A percentile compares a stretch with the other conserved stretches of the same genome.
phyloP scores from a whole-genome alignment of 2,888 invertebrate species.

The Papilio protenor region DNA sequence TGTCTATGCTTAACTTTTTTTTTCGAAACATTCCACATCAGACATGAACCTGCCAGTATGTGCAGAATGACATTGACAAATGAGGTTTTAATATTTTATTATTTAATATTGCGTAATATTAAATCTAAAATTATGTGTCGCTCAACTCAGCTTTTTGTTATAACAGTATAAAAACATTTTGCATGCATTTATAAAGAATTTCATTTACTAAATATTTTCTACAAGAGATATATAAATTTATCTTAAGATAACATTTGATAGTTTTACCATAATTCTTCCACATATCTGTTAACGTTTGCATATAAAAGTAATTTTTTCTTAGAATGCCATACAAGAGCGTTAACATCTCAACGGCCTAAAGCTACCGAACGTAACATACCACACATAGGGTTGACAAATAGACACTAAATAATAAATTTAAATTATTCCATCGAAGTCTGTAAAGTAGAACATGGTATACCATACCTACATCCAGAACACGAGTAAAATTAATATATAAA shows the following conservation, averaged over 20 bases:
- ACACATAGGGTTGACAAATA: conserved; percentile 36
- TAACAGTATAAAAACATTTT: not conserved
- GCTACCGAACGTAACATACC: conserved; percentile 44
- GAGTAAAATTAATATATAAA: too few species aligned
- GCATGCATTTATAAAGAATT: not conserved
- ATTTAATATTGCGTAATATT: conserved; percentile 11
- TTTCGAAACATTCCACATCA: conserved; percentile 13
- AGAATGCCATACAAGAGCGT: conserved; percentile 26
- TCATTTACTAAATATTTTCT: not conserved
- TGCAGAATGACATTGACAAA: conserved; percentile 5
- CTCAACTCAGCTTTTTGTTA: not conserved
- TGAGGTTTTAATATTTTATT: conserved; percentile 27
- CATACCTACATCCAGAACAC: too few species aligned
- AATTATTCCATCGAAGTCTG: not conserved
- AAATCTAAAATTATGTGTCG: not conserved
- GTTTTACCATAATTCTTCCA: conserved; percentile 11
- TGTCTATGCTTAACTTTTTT: conserved; percentile 57
- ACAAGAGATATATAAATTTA: not conserved
- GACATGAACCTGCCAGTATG: conserved; percentile 22
- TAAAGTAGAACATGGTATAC: not conserved
- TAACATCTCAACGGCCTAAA: conserved; percentile 33
- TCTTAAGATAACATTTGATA: not conserved
- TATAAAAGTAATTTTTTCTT: conserved; percentile 37
- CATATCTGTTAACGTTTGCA: conserved; percentile 27
- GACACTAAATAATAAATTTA: not conserved